Evolutionary conservation across 2,797 vertebrate species (phyloP).

Genomic region (Labroides dimidiatus): DNA sequence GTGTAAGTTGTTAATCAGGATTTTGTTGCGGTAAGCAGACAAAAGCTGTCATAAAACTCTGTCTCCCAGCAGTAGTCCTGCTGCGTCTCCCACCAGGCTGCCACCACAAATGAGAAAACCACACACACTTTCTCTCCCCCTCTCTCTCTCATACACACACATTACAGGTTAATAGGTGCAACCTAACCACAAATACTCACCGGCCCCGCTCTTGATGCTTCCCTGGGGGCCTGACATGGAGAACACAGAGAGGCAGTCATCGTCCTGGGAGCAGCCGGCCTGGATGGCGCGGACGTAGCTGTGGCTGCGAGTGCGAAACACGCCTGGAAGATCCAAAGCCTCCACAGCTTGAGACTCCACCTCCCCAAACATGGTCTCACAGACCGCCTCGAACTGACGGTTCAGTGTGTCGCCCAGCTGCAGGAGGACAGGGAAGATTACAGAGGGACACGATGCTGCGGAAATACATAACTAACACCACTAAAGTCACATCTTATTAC

Average conservation of each 20-base stretch:
- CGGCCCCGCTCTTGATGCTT: conserved; percentile 90
- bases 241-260: conserved; percentile 97
- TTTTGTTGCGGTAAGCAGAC: conserved; percentile 35
- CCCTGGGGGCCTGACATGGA: conserved; percentile 92
- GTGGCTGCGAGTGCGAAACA: conserved; percentile 98
- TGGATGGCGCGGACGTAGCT: conserved; percentile 99
- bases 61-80: conserved; percentile 17
- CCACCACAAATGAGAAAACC: conserved; percentile 34
- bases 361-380: conserved; percentile 96
- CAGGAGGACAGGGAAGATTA: not conserved
- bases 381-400: conserved; percentile 94
- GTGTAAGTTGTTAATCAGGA: not conserved
- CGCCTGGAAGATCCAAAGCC: conserved; percentile 96
- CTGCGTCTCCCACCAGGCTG: conserved; percentile 24
- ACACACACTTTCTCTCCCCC: not conserved
- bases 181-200: conserved; percentile 81
- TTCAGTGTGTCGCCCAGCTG: conserved; percentile 95
- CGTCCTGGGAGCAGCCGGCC: conserved; percentile 98
- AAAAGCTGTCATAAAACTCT: conserved; percentile 32
- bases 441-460: not conserved
- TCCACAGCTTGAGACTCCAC: conserved; percentile 97
- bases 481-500: conserved; percentile 71
- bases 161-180: not conserved
- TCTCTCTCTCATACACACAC: conserved; percentile 1
- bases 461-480: not conserved